These are phyloP conservation scores for Rhaphigaster nebulosa DNA, from an alignment of 2,888 invertebrate genomes.

Conservation along the genomic window DNA sequence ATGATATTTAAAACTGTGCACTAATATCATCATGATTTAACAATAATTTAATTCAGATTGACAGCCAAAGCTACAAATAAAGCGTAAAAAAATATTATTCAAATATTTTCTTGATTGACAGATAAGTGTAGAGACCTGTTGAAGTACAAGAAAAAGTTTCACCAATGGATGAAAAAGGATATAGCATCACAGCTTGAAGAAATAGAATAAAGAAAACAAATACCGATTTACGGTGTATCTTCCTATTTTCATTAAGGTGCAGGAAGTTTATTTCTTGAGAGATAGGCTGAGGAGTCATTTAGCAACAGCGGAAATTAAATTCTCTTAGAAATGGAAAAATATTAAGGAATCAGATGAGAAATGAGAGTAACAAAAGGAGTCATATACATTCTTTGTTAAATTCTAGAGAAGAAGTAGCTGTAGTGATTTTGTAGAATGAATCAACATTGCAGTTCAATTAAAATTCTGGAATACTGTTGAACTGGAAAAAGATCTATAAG, in stretches of 20 bases:
- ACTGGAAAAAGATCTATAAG: not conserved
- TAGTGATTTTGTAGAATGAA: not conserved
- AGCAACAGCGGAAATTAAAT: not conserved
- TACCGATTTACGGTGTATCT: not conserved
- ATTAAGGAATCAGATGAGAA: not conserved
- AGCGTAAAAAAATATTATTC: not conserved
- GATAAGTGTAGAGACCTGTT: not conserved
- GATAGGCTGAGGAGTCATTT: not conserved
- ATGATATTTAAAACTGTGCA: not conserved
- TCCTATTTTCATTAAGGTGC: too few relatives aligned
- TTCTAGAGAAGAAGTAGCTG: not conserved
- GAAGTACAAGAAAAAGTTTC: not conserved
- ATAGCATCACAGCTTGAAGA: not conserved
- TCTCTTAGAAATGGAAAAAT: not conserved
- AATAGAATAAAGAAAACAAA: not conserved
- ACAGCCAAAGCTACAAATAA: not conserved
- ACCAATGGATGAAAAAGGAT: not conserved
- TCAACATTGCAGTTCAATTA: not conserved
- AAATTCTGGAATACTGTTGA: not conserved
- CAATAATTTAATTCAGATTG: not conserved
- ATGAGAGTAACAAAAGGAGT: not conserved
- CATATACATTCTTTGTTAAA: too few relatives aligned
- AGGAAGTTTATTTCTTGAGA: not conserved
- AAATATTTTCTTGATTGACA: not conserved
- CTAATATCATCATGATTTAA: not conserved